Percentiles rank a stretch among this genome's conserved stretches.
Evolutionary conservation across 2,888 invertebrate genomes (phyloP).

Genomic region (Zeuzera pyrina): DNA sequence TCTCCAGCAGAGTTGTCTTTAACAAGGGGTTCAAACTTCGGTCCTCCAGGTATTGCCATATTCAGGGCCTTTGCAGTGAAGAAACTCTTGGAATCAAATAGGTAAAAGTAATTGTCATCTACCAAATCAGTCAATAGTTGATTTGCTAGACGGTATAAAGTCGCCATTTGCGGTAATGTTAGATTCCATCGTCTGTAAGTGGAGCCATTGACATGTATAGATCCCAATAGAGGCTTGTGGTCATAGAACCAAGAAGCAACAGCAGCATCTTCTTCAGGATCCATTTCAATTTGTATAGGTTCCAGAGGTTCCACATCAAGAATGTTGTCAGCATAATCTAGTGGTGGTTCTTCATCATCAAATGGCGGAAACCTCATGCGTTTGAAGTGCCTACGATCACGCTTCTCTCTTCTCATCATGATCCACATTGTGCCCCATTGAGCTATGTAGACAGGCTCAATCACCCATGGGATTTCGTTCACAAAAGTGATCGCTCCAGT

Average conservation of each 20-base stretch:
- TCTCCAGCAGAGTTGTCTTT: constrained; percentile 98
- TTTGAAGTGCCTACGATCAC: constrained; percentile 98
- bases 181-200: constrained; percentile 98
- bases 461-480: constrained; percentile 99
- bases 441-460: constrained; percentile 99
- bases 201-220: constrained; percentile 95
- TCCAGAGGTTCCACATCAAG: constrained; percentile 99
- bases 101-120: constrained; percentile 98
- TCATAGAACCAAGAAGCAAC: constrained; percentile 99
- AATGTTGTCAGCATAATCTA: constrained; percentile 99
- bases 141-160: constrained; percentile 97
- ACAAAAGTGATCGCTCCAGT: constrained; percentile 99
- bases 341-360: constrained; percentile 99
- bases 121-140: constrained; percentile 97
- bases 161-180: constrained; percentile 97
- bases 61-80: constrained; percentile 99
- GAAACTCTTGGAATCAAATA: constrained; percentile 99
- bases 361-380: constrained; percentile 99
- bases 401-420: constrained; percentile 99
- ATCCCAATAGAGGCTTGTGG: constrained; percentile 94
- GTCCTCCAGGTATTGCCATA: constrained; percentile 99
- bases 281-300: constrained; percentile 98
- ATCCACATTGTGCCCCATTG: constrained; percentile 99
- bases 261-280: constrained; percentile 92
- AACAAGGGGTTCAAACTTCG: constrained; percentile 99